phyloP scores from a whole-genome alignment of 2,888 invertebrate genomes.

The Buathra laborator region DNA sequence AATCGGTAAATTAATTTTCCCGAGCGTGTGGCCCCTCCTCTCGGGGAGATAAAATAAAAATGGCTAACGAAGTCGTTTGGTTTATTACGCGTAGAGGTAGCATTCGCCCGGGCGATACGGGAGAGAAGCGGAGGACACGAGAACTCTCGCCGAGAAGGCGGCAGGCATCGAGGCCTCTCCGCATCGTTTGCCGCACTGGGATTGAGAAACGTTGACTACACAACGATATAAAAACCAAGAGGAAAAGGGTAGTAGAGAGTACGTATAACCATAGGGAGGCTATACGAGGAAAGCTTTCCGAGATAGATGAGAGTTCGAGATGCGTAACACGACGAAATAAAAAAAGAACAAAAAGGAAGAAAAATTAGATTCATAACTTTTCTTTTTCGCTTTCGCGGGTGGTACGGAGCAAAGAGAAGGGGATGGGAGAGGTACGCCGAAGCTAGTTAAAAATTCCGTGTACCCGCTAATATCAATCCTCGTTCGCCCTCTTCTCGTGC shows the following conservation, averaged over 20 bases:
- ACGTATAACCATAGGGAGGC: constrained; percentile 37
- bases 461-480: constrained; percentile 83
- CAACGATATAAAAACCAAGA: constrained; percentile 66
- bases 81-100: constrained; percentile 76
- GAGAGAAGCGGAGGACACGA: neutral
- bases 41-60: constrained; percentile 77
- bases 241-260: constrained; percentile 54
- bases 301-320: constrained; percentile 63
- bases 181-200: constrained; percentile 6
- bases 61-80: constrained; percentile 80
- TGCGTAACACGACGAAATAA: constrained; percentile 76
- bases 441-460: constrained; percentile 84
- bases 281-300: constrained; percentile 41
- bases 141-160: constrained; percentile 12
- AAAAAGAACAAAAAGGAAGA: too few species aligned
- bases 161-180: constrained; percentile 13
- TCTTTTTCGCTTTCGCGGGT: constrained; percentile 80
- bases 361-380: constrained; percentile 85
- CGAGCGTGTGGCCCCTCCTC: constrained; percentile 49
- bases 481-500: constrained; percentile 63
- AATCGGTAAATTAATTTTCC: constrained; percentile 81
- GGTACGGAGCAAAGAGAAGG: constrained; percentile 66
- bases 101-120: neutral
- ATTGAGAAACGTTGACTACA: constrained; percentile 38
- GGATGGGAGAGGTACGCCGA: constrained; percentile 21